These are phyloP conservation scores for Saccostrea echinata DNA, from an alignment of 1,140 invertebrate genomes.

Conservation along the genomic window DNA sequence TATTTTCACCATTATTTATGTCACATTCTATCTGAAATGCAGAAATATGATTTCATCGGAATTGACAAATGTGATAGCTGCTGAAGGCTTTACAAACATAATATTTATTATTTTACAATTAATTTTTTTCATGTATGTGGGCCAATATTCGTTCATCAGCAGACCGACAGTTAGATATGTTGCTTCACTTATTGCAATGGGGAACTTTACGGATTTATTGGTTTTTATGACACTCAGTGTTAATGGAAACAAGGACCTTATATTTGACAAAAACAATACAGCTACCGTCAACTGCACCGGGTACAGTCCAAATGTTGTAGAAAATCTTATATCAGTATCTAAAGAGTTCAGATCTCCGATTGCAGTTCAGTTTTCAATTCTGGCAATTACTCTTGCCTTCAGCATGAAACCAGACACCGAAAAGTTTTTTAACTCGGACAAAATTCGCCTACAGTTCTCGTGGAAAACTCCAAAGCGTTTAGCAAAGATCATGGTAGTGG, in stretches of 20 bases:
- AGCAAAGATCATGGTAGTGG: not conserved
- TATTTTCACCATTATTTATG: not conserved
- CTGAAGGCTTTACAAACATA: not conserved
- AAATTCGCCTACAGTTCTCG: not conserved
- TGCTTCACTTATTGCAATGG: not conserved
- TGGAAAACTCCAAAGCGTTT: not conserved
- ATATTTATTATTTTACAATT: slow-evolving; percentile 8
- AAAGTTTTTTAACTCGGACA: not conserved
- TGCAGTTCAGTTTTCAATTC: not conserved
- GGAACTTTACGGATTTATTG: not conserved
- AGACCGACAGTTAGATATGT: not conserved
- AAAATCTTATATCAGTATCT: not conserved
- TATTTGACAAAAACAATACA: not conserved
- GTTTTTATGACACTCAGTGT: not conserved
- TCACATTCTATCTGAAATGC: not conserved
- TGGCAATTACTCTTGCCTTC: not conserved
- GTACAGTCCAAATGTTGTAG: not conserved
- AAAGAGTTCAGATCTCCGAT: not conserved
- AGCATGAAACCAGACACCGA: slow-evolving; percentile 2
- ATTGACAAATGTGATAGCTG: not conserved
- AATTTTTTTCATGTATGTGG: not conserved
- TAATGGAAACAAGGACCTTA: slow-evolving; percentile 3
- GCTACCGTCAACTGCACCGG: slow-evolving; percentile 5
- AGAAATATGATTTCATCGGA: not conserved
- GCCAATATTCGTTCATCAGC: not conserved